Conservation (phyloP, 1,140 invertebrate genomes). For the Argopecten irradians region DNA sequence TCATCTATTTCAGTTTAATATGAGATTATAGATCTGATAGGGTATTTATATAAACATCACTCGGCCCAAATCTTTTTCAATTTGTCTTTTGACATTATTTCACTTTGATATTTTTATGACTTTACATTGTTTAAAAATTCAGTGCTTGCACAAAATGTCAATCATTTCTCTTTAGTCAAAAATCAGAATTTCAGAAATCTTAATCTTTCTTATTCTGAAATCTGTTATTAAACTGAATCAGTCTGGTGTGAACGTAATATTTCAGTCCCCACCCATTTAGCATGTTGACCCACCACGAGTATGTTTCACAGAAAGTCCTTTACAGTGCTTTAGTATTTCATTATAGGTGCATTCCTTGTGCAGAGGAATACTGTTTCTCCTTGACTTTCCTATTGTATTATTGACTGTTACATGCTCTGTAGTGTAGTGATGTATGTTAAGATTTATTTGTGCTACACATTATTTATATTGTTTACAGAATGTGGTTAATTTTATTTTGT, state of each 20-base stretch:
- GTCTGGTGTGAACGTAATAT: background rate
- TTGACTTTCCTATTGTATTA: background rate
- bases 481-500: constrained; percentile 23
- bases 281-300: background rate
- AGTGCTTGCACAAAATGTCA: background rate
- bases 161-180: background rate
- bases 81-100: background rate
- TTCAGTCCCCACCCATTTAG: constrained; percentile 11
- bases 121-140: background rate
- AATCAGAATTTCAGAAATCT: background rate
- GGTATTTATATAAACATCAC: background rate
- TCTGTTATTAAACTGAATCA: background rate
- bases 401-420: background rate
- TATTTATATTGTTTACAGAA: constrained; percentile 10
- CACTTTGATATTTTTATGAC: background rate
- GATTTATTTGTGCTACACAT: constrained; percentile 17
- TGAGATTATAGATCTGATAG: background rate
- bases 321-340: constrained; percentile 3
- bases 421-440: background rate
- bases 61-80: background rate
- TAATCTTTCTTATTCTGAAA: background rate
- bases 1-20: background rate
- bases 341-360: background rate
- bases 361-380: background rate
- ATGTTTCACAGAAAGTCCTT: background rate